Percentiles rank a stretch among this genome's conserved stretches.
Evolutionary conservation across 2,888 invertebrate species (phyloP).

Genomic region (Zaprionus obscuricornis): DNA sequence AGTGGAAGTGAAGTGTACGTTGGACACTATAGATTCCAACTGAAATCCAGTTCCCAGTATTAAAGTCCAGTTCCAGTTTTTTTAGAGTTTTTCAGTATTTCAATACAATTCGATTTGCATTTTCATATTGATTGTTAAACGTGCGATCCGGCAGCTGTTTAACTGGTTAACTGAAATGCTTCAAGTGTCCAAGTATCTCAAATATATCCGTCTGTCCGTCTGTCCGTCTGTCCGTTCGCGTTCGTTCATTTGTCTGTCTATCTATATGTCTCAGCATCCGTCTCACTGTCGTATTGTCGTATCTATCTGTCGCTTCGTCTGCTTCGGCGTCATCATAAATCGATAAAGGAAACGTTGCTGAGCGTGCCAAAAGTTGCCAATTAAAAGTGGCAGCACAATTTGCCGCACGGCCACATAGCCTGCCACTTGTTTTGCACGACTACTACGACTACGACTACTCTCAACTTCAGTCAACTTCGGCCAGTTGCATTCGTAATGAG

Average conservation of each 20-base stretch:
- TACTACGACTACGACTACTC: conserved; percentile 7
- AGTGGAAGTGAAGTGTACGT: too few species aligned
- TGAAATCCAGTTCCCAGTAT: too few species aligned
- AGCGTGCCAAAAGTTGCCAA: conserved; percentile 69
- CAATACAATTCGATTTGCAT: conserved; percentile 78
- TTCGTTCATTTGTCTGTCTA: background rate
- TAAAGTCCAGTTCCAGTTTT: conserved; percentile 49
- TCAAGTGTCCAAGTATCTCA: too few species aligned
- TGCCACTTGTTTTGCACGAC: conserved; percentile 57
- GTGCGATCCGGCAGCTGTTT: too few species aligned
- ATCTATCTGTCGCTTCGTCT: background rate
- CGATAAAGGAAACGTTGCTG: conserved; percentile 53
- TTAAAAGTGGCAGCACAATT: conserved; percentile 60
- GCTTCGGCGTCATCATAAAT: conserved; percentile 54
- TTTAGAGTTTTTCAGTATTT: conserved; percentile 21
- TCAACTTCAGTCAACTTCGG: conserved; percentile 16
- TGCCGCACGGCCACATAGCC: conserved; percentile 22
- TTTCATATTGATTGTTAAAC: conserved; percentile 28
- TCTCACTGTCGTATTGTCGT: background rate
- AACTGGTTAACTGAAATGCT: too few species aligned
- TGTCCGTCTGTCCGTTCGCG: background rate
- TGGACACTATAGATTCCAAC: too few species aligned
- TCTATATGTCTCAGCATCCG: background rate
- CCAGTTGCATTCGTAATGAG: conserved; percentile 69
- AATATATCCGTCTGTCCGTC: background rate